Evolutionary conservation across 2,888 invertebrate genomes (phyloP), one percentile per base, ranked within the genome.

Genomic region (Metopia argyrocephala): DNA sequence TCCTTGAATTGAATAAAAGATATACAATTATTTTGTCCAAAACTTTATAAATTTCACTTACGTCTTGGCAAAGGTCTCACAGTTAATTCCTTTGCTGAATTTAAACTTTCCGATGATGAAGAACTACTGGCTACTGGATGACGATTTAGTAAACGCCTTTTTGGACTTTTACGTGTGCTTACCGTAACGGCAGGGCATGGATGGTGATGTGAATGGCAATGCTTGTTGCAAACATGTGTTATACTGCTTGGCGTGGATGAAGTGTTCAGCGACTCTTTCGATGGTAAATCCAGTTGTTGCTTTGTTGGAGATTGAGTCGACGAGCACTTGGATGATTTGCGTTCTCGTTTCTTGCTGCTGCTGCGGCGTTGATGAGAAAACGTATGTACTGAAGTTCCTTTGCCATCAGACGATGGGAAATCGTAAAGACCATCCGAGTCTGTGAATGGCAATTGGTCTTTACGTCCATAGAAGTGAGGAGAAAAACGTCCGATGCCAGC

Each of bases 371-470:
- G 92, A 79, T 92, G 90, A 66, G 91, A 92, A 64, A 89, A 90
- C 7, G 91, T 89, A 5, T 91, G 90, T 9, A 84, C 83, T 7
- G 84, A 84, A 5, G 84, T 27, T 83, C 92, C 92, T 85, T 92
- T 93, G 83, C 93, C 93, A 87, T 95, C 95, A 5, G 95, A 94
- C 88, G 95, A 95, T 3, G 95, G 94, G 87, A 94, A 95, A 89
- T 96, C 95, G 87, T 95, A 95, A 23, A 95, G 90, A 3, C 95
- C 95, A 88, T 95, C 95, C 0, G 95, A 95, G 89, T 95, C 95
- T 15, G 95, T 95, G 86, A 94, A 94, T 18, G 94, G 94, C 78
- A 94, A 88, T 85, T 92, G 92, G 86, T 92, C 92, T 85, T 93
- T 92, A 82, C 93, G 92, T 38, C 94, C 94, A 88, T 94, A 94